Conservation (phyloP, 2,113 vertebrate species). For the Gyps fulvus region DNA sequence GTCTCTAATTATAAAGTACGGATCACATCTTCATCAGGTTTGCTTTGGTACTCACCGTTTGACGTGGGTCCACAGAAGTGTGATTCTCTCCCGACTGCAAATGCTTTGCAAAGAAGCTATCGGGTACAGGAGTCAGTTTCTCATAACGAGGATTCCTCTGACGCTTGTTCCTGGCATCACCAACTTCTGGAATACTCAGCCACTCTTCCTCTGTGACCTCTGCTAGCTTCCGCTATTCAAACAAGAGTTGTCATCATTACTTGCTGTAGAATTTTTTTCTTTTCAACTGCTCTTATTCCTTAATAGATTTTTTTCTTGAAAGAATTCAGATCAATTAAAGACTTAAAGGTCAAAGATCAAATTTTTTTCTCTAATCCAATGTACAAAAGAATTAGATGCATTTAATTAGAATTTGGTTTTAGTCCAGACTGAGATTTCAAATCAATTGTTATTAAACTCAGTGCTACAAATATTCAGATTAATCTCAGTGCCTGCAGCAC, state of each 20-base stretch:
- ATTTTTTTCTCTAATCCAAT: not conserved
- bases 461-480: not conserved
- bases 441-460: not conserved
- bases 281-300: not conserved
- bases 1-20: not conserved
- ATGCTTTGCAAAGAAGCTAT: conserved; percentile 98
- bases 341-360: not conserved
- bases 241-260: not conserved
- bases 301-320: not conserved
- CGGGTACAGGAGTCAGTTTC: conserved; percentile 94
- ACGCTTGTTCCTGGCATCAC: conserved; percentile 95
- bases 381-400: not conserved
- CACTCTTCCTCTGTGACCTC: conserved; percentile 98
- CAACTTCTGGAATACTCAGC: conserved; percentile 97
- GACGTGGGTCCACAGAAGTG: conserved; percentile 89
- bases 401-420: not conserved
- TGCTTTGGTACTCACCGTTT: conserved; percentile 78
- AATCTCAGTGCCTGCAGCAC: not conserved
- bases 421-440: not conserved
- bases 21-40: not conserved
- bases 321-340: not conserved
- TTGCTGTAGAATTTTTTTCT: not conserved
- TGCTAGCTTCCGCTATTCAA: conserved; percentile 85
- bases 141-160: conserved; percentile 96
- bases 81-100: conserved; percentile 91